Percentiles rank a stretch among this genome's conserved stretches.
These are phyloP conservation scores for Hirtodrosophila duncani DNA, from an alignment of 2,888 invertebrate species.

Conservation along the genomic window DNA sequence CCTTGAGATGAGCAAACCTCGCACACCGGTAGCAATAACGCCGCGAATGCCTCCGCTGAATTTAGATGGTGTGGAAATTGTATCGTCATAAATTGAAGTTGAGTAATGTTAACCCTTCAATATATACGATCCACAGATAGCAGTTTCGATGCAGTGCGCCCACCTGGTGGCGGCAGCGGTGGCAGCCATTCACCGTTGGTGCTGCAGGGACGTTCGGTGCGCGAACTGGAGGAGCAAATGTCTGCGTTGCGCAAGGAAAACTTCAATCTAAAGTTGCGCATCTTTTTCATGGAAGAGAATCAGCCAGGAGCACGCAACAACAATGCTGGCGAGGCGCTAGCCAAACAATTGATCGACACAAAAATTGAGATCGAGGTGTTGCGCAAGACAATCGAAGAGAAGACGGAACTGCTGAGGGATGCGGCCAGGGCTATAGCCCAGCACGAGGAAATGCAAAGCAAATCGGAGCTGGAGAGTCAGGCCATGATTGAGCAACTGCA, in stretches of 20 bases:
- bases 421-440: slow-evolving; percentile 90
- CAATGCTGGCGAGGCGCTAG: slow-evolving; percentile 63
- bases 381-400: slow-evolving; percentile 87
- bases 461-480: slow-evolving; percentile 75
- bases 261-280: slow-evolving; percentile 92
- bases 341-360: slow-evolving; percentile 84
- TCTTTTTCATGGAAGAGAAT: slow-evolving; percentile 93
- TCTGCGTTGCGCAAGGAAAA: slow-evolving; percentile 91
- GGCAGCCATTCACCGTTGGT: slow-evolving; percentile 74
- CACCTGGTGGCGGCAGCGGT: slow-evolving; percentile 7
- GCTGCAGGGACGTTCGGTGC: slow-evolving; percentile 86
- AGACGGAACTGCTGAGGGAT: slow-evolving; percentile 90
- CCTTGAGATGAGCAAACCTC: slow-evolving; percentile 3
- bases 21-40: background rate
- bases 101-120: background rate
- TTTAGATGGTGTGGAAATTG: too few species aligned
- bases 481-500: slow-evolving; percentile 75
- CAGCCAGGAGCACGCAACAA: slow-evolving; percentile 64
- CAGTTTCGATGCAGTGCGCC: slow-evolving; percentile 50
- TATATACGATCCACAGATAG: slow-evolving; percentile 25
- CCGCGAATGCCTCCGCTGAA: too few species aligned
- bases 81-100: too few species aligned
- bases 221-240: slow-evolving; percentile 93
- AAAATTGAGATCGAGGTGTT: slow-evolving; percentile 88
- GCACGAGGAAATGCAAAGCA: slow-evolving; percentile 83